Evolutionary conservation across 2,113 vertebrate species (phyloP), one percentile per base, ranked within the genome.

Genomic region (Raja brachyura): DNA sequence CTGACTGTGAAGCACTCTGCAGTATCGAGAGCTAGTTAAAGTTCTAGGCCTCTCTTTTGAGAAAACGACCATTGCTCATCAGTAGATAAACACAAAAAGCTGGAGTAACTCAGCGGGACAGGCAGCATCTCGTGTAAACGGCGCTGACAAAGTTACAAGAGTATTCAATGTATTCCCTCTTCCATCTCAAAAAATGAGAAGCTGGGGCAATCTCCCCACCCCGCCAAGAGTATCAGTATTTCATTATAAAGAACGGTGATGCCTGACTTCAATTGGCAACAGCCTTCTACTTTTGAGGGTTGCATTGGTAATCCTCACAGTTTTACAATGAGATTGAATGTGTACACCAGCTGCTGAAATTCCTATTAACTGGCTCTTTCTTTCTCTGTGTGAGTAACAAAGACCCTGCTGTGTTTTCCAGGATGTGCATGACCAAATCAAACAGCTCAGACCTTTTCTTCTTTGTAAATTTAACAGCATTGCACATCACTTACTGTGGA

Each of bases 341-440:
- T 56, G 61, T 68, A 61, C 66, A 68, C 31, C n/a, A 39, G n/a
- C 86, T 90, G 63, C 22, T 39, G n/a, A 68, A 7, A 3, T 66
- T 68, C 16, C 28, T 68, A 9, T 70, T 20, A 68, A 33, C 59
- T 90, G 5, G 11, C 56, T 10, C 25, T 61, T 59, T 10, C 28
- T 28, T 18, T 79, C 33, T 39, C 33, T 79, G 4, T 39, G 6
- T 66, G 61, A 39, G 68, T 33, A 18, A 90, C 31, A 68, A 39
- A n/a, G 61, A 68, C 63, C 86, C 86, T 39, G 63, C 61, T 90
- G 86, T 90, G 59, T 10, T 31, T 68, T 90, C 86, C 86, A 90
- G 86, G 86, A 90, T 90, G 86, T 90, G 59, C 54, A 3, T 33
- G n/a, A 68, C 86, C 86, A 68, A 20, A 90, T 18, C 61, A 90